A percentile compares a stretch with the other conserved stretches of the same genome.
phyloP scores from a whole-genome alignment of 1,140 invertebrate genomes.

The Chelonus insularis region DNA sequence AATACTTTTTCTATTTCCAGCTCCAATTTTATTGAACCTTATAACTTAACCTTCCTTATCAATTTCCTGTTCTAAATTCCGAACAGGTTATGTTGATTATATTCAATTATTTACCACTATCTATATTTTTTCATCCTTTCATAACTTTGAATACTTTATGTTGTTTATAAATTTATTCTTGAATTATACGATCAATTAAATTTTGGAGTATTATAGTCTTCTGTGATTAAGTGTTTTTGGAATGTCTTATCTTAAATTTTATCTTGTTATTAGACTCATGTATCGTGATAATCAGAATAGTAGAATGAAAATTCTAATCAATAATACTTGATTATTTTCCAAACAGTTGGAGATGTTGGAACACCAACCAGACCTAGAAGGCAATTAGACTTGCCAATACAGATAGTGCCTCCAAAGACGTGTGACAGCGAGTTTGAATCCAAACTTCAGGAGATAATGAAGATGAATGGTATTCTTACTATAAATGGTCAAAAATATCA shows the following conservation, averaged over 20 bases:
- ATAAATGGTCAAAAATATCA: constrained; percentile 79
- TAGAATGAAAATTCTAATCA: not conserved
- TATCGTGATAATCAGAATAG: too few relatives aligned
- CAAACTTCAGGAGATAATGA: constrained; percentile 77
- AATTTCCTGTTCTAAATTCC: not conserved
- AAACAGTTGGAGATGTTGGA: constrained; percentile 56
- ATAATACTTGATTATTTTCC: not conserved
- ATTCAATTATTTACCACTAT: constrained; percentile 16
- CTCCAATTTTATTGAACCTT: not conserved
- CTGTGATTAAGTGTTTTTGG: too few relatives aligned
- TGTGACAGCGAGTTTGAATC: constrained; percentile 69
- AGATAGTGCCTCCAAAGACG: constrained; percentile 60
- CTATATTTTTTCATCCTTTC: not conserved
- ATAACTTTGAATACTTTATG: not conserved
- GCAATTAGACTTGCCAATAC: constrained; percentile 60
- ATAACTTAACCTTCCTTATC: not conserved
- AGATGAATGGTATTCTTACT: constrained; percentile 82
- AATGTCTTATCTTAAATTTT: not conserved
- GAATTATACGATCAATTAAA: not conserved
- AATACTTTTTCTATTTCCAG: constrained; percentile 7
- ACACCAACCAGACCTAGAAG: constrained; percentile 56
- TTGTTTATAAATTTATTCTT: not conserved
- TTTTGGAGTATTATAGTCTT: too few relatives aligned
- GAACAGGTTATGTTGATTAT: constrained; percentile 54
- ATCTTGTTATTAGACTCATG: not conserved